Percentiles rank a stretch among this genome's conserved stretches.
Evolutionary conservation across 2,888 invertebrate species (phyloP).

Genomic region (Theretra japonica): DNA sequence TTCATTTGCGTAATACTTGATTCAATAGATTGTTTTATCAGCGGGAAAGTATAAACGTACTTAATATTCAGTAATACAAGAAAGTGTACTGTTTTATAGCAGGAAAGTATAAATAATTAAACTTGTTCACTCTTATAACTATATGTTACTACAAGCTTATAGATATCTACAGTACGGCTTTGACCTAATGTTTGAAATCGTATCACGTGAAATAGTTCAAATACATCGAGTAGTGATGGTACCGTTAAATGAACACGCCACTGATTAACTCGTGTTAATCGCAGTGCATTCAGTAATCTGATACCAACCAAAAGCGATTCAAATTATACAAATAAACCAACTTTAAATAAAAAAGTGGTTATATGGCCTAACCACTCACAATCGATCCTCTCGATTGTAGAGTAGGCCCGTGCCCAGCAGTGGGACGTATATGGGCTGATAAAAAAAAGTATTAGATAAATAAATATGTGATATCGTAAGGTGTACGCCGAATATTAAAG

Average conservation of each 20-base stretch:
- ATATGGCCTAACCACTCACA: too few species aligned
- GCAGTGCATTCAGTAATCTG: not conserved
- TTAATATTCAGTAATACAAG: too few species aligned
- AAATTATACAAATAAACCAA: not conserved
- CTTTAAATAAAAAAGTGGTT: too few species aligned
- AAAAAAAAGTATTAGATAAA: not conserved
- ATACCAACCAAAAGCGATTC: not conserved
- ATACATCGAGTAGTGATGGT: not conserved
- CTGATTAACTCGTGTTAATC: conserved; percentile 3
- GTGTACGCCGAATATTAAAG: not conserved
- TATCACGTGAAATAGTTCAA: not conserved
- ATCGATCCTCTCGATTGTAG: too few species aligned
- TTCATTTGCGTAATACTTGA: too few species aligned
- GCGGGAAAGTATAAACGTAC: too few species aligned
- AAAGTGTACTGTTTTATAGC: too few species aligned
- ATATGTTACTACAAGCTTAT: not conserved
- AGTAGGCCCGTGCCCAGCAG: too few species aligned
- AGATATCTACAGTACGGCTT: too few species aligned
- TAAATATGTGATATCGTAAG: not conserved
- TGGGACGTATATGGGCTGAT: too few species aligned
- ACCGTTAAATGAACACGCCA: not conserved
- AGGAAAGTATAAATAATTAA: not conserved
- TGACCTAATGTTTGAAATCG: not conserved
- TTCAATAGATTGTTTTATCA: too few species aligned
- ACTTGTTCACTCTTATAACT: not conserved